Evolutionary conservation across 1,140 invertebrate species (phyloP), one percentile per base, ranked within the genome.

Genomic region (Trichogramma pretiosum): DNA sequence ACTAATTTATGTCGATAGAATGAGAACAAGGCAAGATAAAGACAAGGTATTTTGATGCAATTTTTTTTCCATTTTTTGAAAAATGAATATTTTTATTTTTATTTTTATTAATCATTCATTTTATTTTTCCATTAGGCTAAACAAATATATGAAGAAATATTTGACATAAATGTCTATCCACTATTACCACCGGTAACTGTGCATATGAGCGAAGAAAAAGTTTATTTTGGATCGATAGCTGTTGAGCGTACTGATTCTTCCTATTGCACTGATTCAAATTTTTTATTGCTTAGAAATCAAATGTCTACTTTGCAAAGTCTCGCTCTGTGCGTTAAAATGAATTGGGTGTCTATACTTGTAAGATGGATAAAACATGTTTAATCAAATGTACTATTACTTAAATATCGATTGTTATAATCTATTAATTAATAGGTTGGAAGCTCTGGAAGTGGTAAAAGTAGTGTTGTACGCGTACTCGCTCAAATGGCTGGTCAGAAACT

Each of bases 261-360:
- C 17, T 53, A 59, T 3, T 63, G 71, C 30, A 67, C 66, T 26
- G 62, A 72, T 23, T 57, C 67, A 3, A 74, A 78, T 55, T 66
- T 80, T 30, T 62, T 83, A 23, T 58, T 88, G 24, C 60, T 91
- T 7, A 75, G 86, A 36, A 68, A 77, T 43, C 86, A 91, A 62
- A 60, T 83, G 26, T 57, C 72, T 13, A 62, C 69, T 9, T 60
- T 96, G 22, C 83, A 86, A 60, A 83, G 83, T 36, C 62, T 97
- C 26, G 79, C 83, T 10, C 84, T 85, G 45, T 93, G 88, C 67
- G 74, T 94, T 5, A 77, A 89, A 53, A 86, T 91, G 81, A 89
- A 89, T 58, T 97, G 92, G 92, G 80, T 97, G 74, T 70, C 86
- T 2, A 89, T 96, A 56, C 61, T 97, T 58, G 89, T 92, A 72